Base-by-base conservation (phyloP, 2,888 invertebrate genomes). In the Pterostichus niger region DNA sequence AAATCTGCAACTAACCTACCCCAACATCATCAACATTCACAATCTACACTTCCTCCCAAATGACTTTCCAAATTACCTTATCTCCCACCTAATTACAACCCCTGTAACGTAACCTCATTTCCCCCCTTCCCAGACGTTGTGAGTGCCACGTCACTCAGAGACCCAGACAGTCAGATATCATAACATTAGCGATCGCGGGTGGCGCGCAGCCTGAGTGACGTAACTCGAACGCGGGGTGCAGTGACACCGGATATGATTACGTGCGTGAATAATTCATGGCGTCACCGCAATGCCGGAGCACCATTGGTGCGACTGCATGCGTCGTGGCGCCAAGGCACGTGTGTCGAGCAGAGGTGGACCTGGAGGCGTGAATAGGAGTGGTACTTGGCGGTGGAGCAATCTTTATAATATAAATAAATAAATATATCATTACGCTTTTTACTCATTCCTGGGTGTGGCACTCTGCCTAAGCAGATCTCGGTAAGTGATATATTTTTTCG, bases 241-340 rank as follows among this genome's bases (percentile, higher is more conserved):
- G 40, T 6, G 40, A 40, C 40, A 40, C 3, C 40, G 40, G 56
- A 56, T 56, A 56, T 52, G 75, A 75, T 75, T 75, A 75, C 75
- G 31, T 24, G 75, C 11, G 54, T 75, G 75, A 75, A 75, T 75
- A 52, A 75, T 75, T 75, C 54, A 75, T 75, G 49, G 35, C 15
- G 68, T 13, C 15, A n/a, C 35, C 40, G 35, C 15, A n/a, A 13
- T n/a, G 68, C 5, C 11, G 4, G 11, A n/a, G 68, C 59, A 24
- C 11, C 35, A 68, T n/a, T 31, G 31, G 17, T 10, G 31, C 24
- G 61, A 61, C 24, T 40, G 40, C 40, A 40, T 5, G 40, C 40
- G 40, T n/a, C 15, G 54, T 54, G 54, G 15, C n/a, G 15, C 54
- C 17, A 11, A 31, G 15, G 5, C 61, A 61, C 61, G 61, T 24